These are phyloP conservation scores for Buphagus erythrorhynchus DNA, from an alignment of 2,797 vertebrate species.

Conservation along the genomic window DNA sequence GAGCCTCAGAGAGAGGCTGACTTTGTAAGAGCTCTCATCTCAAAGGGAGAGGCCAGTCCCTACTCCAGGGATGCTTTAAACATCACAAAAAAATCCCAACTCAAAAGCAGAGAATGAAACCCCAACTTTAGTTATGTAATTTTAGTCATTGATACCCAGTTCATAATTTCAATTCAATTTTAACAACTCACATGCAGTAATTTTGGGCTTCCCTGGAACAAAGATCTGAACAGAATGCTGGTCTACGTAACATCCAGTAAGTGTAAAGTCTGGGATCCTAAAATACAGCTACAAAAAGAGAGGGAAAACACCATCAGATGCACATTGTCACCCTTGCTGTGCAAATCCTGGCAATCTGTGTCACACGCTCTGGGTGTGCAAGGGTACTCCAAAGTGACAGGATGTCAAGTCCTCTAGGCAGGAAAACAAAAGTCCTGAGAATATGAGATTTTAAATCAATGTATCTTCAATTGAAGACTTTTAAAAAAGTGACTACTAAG, in stretches of 20 bases:
- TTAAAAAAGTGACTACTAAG: background rate
- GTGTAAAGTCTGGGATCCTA: conserved; percentile 90
- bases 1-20: background rate
- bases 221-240: conserved; percentile 95
- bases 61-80: background rate
- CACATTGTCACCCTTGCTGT: background rate
- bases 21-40: background rate
- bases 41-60: background rate
- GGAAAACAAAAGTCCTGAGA: background rate
- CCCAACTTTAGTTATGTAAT: background rate
- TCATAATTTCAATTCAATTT: background rate
- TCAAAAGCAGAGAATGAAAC: background rate
- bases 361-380: background rate
- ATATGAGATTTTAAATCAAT: background rate
- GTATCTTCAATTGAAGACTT: background rate
- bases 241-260: conserved; percentile 93
- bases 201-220: conserved; percentile 88
- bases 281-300: conserved; percentile 86
- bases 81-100: background rate
- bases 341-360: background rate
- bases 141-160: background rate
- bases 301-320: background rate
- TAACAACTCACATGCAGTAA: conserved; percentile 85
- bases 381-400: background rate
- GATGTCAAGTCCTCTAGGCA: background rate